A percentile compares a stretch with the other conserved stretches of the same genome.
Conservation (phyloP, 1,140 invertebrate genomes). For the Temnothorax curvispinosus region DNA sequence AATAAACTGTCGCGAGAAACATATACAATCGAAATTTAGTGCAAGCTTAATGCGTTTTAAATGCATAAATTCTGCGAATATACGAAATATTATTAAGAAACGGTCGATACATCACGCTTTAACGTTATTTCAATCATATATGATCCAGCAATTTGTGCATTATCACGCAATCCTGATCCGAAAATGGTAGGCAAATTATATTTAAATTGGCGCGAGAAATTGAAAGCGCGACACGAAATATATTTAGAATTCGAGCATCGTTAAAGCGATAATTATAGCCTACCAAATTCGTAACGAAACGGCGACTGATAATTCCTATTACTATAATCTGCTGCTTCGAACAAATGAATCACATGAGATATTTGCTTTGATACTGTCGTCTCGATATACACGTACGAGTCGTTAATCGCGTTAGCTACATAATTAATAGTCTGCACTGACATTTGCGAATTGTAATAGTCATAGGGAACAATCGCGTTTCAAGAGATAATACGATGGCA, state of each 20-base stretch:
- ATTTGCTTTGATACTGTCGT: neutral
- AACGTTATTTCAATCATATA: neutral
- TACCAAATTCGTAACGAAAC: neutral
- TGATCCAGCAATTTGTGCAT: neutral
- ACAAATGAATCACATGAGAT: neutral
- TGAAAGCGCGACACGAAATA: neutral
- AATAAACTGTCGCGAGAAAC: neutral
- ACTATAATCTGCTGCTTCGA: neutral
- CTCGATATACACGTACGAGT: neutral
- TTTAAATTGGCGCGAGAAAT: neutral
- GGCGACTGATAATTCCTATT: neutral
- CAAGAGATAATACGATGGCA: neutral
- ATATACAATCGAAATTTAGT: neutral
- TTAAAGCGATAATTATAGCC: neutral
- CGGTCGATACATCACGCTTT: neutral
- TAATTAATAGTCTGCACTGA: neutral
- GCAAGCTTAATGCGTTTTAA: neutral
- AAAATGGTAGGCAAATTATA: constrained; percentile 3
- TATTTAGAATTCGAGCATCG: neutral
- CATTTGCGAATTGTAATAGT: neutral
- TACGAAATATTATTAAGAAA: neutral
- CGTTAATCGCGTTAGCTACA: neutral
- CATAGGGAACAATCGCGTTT: neutral
- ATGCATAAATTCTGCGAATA: neutral
- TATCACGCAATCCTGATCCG: neutral